phyloP scores from a whole-genome alignment of 2,113 vertebrate genomes.

The Cygnus buccinator region DNA sequence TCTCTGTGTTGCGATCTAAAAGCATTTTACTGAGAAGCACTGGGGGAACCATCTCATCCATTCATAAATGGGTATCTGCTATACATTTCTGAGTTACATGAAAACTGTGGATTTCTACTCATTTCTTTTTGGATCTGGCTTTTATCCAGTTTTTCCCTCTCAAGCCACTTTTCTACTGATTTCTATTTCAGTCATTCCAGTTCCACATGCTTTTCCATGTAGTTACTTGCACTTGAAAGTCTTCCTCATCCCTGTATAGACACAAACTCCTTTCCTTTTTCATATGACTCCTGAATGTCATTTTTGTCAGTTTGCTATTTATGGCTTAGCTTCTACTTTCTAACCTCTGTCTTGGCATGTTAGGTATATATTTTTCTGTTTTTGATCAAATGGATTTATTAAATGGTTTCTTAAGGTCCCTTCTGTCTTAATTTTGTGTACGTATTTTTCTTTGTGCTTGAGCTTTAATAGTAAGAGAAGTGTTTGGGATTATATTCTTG shows the following conservation, averaged over 20 bases:
- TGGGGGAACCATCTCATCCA: background rate
- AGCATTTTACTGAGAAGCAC: background rate
- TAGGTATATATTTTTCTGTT: background rate
- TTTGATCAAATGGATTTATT: background rate
- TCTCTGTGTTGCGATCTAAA: background rate
- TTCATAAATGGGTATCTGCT: background rate
- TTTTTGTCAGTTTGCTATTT: background rate
- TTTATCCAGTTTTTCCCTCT: background rate
- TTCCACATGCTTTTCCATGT: background rate
- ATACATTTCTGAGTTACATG: rapidly evolving
- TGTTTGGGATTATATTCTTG: background rate
- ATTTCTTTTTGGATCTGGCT: background rate
- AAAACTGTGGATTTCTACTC: background rate
- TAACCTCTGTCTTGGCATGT: background rate
- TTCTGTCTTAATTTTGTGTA: background rate
- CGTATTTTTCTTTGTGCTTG: background rate
- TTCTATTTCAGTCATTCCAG: background rate
- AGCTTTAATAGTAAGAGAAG: background rate
- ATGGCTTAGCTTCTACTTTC: background rate
- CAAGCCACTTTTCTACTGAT: background rate
- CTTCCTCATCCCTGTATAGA: background rate
- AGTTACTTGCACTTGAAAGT: background rate
- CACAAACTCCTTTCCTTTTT: background rate
- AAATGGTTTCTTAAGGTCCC: background rate
- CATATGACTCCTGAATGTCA: background rate